These are phyloP conservation scores for Dynastes grantii DNA, from an alignment of 2,888 invertebrate genomes.

Conservation along the genomic window DNA sequence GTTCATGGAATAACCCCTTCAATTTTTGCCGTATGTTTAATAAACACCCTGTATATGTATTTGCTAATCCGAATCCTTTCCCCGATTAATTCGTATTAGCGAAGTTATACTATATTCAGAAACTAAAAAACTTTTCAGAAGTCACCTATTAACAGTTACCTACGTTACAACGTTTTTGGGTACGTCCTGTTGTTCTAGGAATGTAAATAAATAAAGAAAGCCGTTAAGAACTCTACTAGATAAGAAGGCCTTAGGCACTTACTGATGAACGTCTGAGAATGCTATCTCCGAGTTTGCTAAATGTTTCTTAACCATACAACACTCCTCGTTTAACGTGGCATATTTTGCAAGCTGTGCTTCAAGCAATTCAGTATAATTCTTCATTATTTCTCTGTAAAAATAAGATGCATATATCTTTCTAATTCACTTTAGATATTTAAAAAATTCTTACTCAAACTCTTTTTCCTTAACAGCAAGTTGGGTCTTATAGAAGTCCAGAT, in stretches of 20 bases:
- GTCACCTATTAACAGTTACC: too few relatives aligned
- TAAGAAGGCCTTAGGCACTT: background rate
- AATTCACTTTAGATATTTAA: background rate
- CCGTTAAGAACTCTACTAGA: too few relatives aligned
- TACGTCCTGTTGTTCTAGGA: too few relatives aligned
- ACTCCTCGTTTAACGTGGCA: background rate
- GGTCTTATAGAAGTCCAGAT: background rate
- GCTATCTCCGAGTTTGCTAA: slow-evolving; percentile 13
- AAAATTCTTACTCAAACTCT: slow-evolving; percentile 15
- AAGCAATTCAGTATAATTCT: background rate
- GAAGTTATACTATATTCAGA: too few relatives aligned
- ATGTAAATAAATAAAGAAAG: too few relatives aligned
- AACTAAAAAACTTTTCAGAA: too few relatives aligned
- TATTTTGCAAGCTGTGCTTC: background rate
- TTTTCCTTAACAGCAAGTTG: background rate
- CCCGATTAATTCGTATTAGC: too few relatives aligned
- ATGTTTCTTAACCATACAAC: background rate
- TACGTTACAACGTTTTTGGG: too few relatives aligned
- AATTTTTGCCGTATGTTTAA: too few relatives aligned
- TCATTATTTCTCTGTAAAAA: background rate
- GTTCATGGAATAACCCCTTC: too few relatives aligned
- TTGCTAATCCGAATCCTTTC: too few relatives aligned
- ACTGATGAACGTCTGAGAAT: slow-evolving; percentile 16
- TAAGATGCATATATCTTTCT: background rate
- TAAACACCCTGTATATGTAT: too few relatives aligned